Conservation (phyloP, 2,888 invertebrate genomes). For the Hedychridium roseum region DNA sequence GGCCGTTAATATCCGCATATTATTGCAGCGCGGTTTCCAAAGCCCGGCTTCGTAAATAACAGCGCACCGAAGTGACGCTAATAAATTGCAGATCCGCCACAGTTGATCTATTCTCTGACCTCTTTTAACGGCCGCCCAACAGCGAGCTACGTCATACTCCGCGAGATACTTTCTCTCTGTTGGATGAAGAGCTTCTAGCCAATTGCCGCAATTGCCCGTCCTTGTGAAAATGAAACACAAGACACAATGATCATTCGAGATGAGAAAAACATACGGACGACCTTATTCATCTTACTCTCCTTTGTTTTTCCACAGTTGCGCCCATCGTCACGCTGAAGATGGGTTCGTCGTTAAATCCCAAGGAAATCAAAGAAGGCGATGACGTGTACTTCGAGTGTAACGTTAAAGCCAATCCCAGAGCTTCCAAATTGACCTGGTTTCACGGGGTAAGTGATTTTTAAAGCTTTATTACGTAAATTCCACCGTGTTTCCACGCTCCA, state of each 20-base stretch:
- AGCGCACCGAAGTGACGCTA: constrained; percentile 6
- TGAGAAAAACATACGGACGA: neutral
- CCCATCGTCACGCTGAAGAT: constrained; percentile 84
- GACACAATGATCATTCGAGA: neutral
- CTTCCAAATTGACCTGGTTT: constrained; percentile 85
- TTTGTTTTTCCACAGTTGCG: constrained; percentile 73
- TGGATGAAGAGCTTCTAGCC: too few relatives aligned
- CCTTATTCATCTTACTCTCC: constrained; percentile 4
- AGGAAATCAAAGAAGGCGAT: constrained; percentile 88
- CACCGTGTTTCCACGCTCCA: too few relatives aligned
- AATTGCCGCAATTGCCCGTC: too few relatives aligned
- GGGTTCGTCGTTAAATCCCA: constrained; percentile 83
- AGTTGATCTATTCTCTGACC: too few relatives aligned
- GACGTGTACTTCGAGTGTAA: constrained; percentile 91
- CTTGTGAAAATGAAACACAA: too few relatives aligned
- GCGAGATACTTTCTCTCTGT: too few relatives aligned
- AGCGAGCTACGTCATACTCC: too few relatives aligned
- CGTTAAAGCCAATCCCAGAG: constrained; percentile 84
- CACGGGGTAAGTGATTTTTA: constrained; percentile 76
- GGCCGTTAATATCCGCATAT: constrained; percentile 26
- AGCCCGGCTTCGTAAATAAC: constrained; percentile 25
- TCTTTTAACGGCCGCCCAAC: too few relatives aligned
- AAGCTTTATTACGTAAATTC: too few relatives aligned
- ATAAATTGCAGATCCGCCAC: constrained; percentile 12
- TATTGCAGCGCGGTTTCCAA: constrained; percentile 19